Base-by-base conservation (phyloP, 1,140 invertebrate species). In the Protaetia brevitarsis region DNA sequence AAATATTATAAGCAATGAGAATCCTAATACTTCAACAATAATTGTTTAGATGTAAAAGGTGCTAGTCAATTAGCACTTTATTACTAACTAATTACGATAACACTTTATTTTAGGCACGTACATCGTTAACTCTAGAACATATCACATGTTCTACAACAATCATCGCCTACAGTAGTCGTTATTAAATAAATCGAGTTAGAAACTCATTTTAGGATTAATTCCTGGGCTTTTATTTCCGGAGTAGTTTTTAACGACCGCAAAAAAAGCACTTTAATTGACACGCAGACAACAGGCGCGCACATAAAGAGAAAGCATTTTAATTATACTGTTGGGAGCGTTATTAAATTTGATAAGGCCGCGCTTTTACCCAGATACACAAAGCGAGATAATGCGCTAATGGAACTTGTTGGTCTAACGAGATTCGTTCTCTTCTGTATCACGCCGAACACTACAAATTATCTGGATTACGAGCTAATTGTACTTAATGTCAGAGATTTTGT, bases 241-340 rank as follows among this genome's bases (percentile, higher is more conserved):
- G 26, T 3, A 51, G 16, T 51, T 51, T 51, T 23, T 10, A 51
- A 51, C 26, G 41, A n/a, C n/a, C 19, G 1, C 26, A 23, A 2
- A 51, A 23, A 51, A 23, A 51, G n/a, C 26, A 51, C 16, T 23
- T 51, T 23, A 23, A 51, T 19, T 51, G 11, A 51, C 41, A 6
- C 21, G 41, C 19, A 0, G 6, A 51, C 41, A 51, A 51, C 26
- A 6, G 21, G n/a, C n/a, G 11, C 10, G 19, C 41, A 19, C 26
- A 51, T 21, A 51, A 51, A 51, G 41, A 51, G 41, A 51, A 51
- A 51, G 41, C 41, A 51, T 51, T 19, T 19, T 51, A 51, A 51
- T 51, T 51, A 51, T 51, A 51, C 41, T 10, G 11, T 23, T 26
- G 41, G n/a, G 26, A 51, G 41, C 41, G 41, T 51, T 51, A 19